phyloP scores from a whole-genome alignment of 2,113 vertebrate genomes.

The human (Homo sapiens) region GRCh38 chr2:181116501-181117000 shows the following conservation, averaged over 20 bases:
- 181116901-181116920: constrained; percentile 54
- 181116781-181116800: constrained; percentile 81
- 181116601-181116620: constrained; percentile 64
- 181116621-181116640: constrained; percentile 62
- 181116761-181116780: constrained; percentile 76
- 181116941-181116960: constrained; percentile 72
- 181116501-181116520: constrained; percentile 63
- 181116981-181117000: constrained; percentile 66
- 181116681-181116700: constrained; percentile 70
- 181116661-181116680: not conserved
- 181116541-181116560: constrained; percentile 67
- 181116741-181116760: constrained; percentile 63
- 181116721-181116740: constrained; percentile 78
- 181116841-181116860: constrained; percentile 65
- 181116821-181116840: constrained; percentile 78
- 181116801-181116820: constrained; percentile 75
- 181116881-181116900: constrained; percentile 38
- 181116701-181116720: constrained; percentile 81
- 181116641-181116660: constrained; percentile 75
- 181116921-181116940: constrained; percentile 53
- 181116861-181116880: constrained; percentile 53
- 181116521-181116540: constrained; percentile 71
- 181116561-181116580: constrained; percentile 42
- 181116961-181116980: constrained; percentile 68
- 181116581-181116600: not conserved